Percentiles rank a stretch among this genome's conserved stretches.
phyloP scores from a whole-genome alignment of 2,888 invertebrate genomes.

The Pollenia labialis region DNA sequence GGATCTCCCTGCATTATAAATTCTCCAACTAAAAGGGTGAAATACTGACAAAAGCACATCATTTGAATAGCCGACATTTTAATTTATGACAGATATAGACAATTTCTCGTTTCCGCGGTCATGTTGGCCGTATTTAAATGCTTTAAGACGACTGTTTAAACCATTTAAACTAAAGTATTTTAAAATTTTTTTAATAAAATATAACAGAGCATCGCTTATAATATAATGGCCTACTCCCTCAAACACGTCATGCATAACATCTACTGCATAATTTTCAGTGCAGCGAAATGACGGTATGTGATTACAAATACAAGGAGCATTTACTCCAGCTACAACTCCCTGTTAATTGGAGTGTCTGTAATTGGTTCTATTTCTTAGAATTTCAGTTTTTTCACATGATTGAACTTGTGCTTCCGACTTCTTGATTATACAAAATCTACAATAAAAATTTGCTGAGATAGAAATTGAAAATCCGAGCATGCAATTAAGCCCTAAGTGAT shows the following conservation, averaged over 20 bases:
- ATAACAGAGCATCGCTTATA: constrained; percentile 16
- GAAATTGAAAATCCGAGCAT: no score
- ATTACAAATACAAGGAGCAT: background rate
- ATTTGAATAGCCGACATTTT: constrained; percentile 39
- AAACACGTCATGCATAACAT: constrained; percentile 36
- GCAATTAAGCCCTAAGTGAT: no score
- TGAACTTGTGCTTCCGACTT: background rate
- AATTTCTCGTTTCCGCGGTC: constrained; percentile 10
- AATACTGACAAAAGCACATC: constrained; percentile 21
- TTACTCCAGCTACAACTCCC: background rate
- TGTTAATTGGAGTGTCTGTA: background rate
- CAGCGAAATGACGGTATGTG: constrained; percentile 17
- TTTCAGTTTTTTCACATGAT: background rate
- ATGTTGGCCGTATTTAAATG: background rate
- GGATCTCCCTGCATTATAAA: background rate
- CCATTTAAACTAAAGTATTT: constrained; percentile 8
- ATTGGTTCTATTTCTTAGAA: constrained; percentile 21
- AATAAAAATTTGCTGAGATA: background rate
- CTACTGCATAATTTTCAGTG: constrained; percentile 24
- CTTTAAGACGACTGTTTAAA: constrained; percentile 18
- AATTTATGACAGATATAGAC: background rate
- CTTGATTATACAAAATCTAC: background rate
- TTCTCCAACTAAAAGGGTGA: constrained; percentile 18
- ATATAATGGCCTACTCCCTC: constrained; percentile 30
- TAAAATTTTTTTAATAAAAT: constrained; percentile 6